Evolutionary conservation across 1,140 invertebrate genomes (phyloP), one percentile per base, ranked within the genome.

Genomic region (Pteromalus puparum): DNA sequence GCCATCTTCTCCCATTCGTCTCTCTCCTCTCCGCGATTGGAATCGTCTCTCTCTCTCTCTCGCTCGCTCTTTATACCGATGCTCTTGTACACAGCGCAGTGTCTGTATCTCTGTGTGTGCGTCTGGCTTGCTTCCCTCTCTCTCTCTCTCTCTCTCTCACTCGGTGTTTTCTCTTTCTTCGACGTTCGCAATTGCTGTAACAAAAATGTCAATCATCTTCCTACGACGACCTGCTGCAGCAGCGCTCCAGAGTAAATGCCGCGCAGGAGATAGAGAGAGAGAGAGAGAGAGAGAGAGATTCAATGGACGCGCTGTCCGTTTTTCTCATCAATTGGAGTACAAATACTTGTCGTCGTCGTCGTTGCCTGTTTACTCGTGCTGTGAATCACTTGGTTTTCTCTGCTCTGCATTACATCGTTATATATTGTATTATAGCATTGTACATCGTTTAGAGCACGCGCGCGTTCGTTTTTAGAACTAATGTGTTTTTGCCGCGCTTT

Each of bases 1-100:
- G 81, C 81, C 72, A 82, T 82, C 81, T 75, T 74, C 81, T 75
- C 81, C 34, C 81, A 24, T 82, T 75, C 46, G 38, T 67, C 24
- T 76, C 26, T 48, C 65, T n/a, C 53, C 38, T 46, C 30, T 80
- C 38, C 46, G 12, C 1, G 12, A 48, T 48, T 18, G 12, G 38
- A 42, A 13, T 48, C 46, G 3, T 48, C 46, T 48, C 46, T 46
- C 42, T 46, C 42, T 46, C 42, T 46, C 61, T 68, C 61, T 73
- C n/a, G 2, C 18, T 34, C 26, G 34, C 30, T 34, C 26, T 30
- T 26, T 10, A n/a, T 53, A 30, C 30, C 30, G 30, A 30, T 15
- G 15, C 53, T 61, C 53, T 61, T n/a, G n/a, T 1, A n/a, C 18
- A n/a, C 53, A 61, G 3, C 4, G 18, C 46, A 18, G 53, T 61